Conservation (phyloP, 2,797 vertebrate species). For the Etheostoma nigrum region DNA sequence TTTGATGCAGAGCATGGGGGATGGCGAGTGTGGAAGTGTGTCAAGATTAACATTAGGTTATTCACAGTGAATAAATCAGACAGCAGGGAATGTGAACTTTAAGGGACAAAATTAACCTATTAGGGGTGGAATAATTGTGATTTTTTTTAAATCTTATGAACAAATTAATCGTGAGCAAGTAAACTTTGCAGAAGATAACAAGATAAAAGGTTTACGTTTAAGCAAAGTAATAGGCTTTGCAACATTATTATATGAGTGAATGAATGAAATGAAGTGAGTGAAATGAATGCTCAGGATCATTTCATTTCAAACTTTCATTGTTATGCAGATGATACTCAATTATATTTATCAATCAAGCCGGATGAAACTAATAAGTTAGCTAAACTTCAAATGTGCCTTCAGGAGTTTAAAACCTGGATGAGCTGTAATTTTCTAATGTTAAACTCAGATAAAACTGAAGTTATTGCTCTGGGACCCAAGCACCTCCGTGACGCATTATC, state of each 20-base stretch:
- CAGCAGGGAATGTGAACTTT: constrained; percentile 7
- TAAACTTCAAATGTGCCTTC: no score
- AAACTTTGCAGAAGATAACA: background rate
- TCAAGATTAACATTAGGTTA: constrained; percentile 47
- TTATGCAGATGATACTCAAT: no score
- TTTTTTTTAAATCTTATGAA: background rate
- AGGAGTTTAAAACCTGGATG: no score
- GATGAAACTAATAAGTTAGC: no score
- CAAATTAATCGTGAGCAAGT: background rate
- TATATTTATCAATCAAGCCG: no score
- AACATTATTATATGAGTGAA: background rate
- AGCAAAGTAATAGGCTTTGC: background rate
- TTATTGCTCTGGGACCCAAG: no score
- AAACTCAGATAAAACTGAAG: no score
- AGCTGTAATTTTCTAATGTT: no score
- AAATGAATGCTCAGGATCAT: background rate
- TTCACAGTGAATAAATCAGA: constrained; percentile 33
- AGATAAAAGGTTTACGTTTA: background rate
- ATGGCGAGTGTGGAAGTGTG: constrained; percentile 46
- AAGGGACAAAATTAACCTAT: constrained; percentile 3
- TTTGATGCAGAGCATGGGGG: constrained; percentile 20
- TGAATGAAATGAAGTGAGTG: no score
- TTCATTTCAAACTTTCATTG: no score
- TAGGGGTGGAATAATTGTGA: background rate
- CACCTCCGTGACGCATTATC: no score